Percentiles rank a stretch among this genome's conserved stretches.
These are phyloP conservation scores for Thomomys bottae DNA, from an alignment of 2,113 vertebrate genomes.

Conservation along the genomic window DNA sequence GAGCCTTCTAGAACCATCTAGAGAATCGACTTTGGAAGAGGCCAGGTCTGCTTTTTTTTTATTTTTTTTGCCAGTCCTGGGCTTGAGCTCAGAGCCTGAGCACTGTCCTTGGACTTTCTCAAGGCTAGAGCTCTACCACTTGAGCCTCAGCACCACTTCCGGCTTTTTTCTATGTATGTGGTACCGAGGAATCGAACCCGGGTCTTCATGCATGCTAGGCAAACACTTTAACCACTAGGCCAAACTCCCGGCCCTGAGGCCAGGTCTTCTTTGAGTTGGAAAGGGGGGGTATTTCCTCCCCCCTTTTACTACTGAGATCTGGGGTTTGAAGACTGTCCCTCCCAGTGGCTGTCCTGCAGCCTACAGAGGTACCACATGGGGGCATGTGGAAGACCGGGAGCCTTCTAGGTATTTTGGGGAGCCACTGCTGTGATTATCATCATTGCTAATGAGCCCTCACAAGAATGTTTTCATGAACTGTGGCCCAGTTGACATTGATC, in stretches of 20 bases:
- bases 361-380: not conserved
- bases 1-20: not conserved
- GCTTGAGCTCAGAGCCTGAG: no score
- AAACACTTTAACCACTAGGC: no score
- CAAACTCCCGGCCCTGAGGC: no score
- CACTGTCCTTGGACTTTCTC: no score
- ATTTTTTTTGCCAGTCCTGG: no score
- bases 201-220: no score
- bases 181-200: no score
- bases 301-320: not conserved
- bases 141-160: no score
- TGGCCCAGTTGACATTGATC: conserved; percentile 11
- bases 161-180: no score
- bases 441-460: not conserved
- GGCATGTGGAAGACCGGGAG: not conserved
- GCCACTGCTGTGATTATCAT: not conserved
- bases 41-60: not conserved
- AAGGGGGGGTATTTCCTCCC: not conserved
- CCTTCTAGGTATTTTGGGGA: not conserved
- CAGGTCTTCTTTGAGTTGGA: not conserved
- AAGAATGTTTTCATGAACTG: conserved; percentile 48
- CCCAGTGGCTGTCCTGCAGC: not conserved
- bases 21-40: not conserved
- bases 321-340: not conserved
- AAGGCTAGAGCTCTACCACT: no score